Conservation (phyloP, 1,140 invertebrate species). For the Pogonomyrmex barbatus region DNA sequence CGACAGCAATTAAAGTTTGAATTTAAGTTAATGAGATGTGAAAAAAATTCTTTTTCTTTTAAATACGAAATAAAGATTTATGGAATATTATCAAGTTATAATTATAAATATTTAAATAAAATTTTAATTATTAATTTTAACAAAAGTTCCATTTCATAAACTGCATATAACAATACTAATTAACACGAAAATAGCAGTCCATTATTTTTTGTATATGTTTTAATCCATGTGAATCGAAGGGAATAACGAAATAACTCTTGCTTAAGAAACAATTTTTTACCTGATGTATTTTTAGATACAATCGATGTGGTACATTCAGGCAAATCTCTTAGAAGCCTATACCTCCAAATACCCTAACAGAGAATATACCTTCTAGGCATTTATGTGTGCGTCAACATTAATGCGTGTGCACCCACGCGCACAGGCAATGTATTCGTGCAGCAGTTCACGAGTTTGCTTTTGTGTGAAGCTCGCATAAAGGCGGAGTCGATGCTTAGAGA, state of each 20-base stretch:
- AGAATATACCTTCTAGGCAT: conserved; percentile 35
- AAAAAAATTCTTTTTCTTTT: not conserved
- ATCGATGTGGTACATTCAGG: conserved; percentile 17
- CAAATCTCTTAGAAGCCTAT: conserved; percentile 18
- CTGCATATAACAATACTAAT: not conserved
- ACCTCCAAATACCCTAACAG: conserved; percentile 28
- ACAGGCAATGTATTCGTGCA: conserved; percentile 1
- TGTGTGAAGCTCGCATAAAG: conserved; percentile 55
- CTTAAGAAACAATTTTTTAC: conserved; percentile 5
- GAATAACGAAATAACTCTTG: not conserved
- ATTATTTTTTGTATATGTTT: not conserved
- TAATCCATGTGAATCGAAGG: not conserved
- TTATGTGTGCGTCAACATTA: conserved; percentile 36
- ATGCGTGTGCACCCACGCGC: conserved; percentile 17
- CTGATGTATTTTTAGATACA: not conserved
- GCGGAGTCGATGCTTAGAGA: conserved; percentile 71
- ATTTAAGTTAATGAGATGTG: not conserved
- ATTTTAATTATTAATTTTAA: not conserved
- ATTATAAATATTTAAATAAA: not conserved
- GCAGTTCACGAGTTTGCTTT: conserved; percentile 24
- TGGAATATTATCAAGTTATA: not conserved
- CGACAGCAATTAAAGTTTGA: conserved; percentile 49
- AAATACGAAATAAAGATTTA: conserved; percentile 6
- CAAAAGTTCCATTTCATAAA: not conserved
- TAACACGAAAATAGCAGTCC: not conserved